Evolutionary conservation across 2,797 vertebrate species (phyloP), one percentile per base, ranked within the genome.

Genomic region (Gouania willdenowi): DNA sequence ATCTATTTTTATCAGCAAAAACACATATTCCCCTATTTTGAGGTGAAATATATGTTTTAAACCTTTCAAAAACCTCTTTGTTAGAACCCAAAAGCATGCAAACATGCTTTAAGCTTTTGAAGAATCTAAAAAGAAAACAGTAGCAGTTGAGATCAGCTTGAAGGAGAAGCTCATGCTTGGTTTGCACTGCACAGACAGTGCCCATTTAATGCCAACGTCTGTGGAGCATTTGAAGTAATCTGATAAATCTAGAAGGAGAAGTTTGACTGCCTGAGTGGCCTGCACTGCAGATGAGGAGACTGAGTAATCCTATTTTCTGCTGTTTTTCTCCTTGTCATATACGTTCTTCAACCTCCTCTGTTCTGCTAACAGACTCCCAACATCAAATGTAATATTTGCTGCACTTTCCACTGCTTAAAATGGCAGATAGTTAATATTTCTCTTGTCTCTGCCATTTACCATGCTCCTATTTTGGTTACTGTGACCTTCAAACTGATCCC

Each of bases 291-390:
- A 69, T 55, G 71, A 64, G 56, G 15, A 67, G 33, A 29, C 41
- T n/a, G n/a, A n/a, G n/a, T 84, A 80, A 84, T 86, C 78, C 52
- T 36, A 68, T 88, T 84, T 82, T 75, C 71, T 71, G 54, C 72
- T 41, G 46, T 73, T 85, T 79, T n/a, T n/a, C n/a, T n/a, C 48
- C 54, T 63, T 64, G 56, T 66, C 77, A 66, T 55, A 63, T 36
- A 60, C 47, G n/a, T 74, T 45, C n/a, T 33, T 46, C 44, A 48
- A 66, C 51, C 33, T 66, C n/a, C n/a, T n/a, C n/a, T n/a, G n/a
- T n/a, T n/a, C n/a, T n/a, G n/a, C n/a, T n/a, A n/a, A n/a, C n/a
- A n/a, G n/a, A n/a, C n/a, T n/a, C n/a, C n/a, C n/a, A n/a, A n/a
- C n/a, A n/a, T n/a, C n/a, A n/a, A n/a, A n/a, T n/a, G n/a, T n/a